These are phyloP conservation scores for Physeter macrocephalus DNA, from an alignment of 2,113 vertebrate species.

Conservation along the genomic window DNA sequence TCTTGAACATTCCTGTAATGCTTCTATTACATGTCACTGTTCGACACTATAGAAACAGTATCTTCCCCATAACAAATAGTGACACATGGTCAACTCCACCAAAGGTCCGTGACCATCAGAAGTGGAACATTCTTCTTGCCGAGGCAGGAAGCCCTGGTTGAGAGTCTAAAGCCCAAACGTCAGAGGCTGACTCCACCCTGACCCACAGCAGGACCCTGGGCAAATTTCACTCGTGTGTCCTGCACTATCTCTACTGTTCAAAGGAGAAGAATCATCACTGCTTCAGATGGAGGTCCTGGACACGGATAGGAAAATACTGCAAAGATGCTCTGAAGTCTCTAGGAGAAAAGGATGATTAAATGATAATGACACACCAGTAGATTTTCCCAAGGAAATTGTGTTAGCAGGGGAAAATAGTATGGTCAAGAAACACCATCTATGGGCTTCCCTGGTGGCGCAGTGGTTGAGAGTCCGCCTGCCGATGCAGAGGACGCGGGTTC, in stretches of 20 bases:
- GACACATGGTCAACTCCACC: too few relatives aligned
- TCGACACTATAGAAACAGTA: neutral
- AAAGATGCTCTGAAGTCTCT: slow-evolving; percentile 41
- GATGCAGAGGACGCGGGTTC: too few relatives aligned
- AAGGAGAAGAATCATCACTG: neutral
- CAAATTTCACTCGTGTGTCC: neutral
- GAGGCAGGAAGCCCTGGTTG: neutral
- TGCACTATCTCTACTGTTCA: neutral
- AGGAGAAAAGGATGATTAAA: slow-evolving; percentile 39
- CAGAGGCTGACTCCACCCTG: neutral
- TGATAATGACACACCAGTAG: slow-evolving; percentile 24
- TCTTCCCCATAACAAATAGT: neutral
- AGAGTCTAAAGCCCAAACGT: neutral
- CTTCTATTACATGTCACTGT: neutral
- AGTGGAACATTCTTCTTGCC: neutral
- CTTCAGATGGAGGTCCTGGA: neutral
- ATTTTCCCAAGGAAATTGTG: slow-evolving; percentile 17
- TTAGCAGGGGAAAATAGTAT: neutral
- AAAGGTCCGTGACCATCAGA: neutral
- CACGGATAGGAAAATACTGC: neutral
- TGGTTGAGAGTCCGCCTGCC: too few relatives aligned
- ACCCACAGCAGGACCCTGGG: neutral
- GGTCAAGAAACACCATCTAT: neutral
- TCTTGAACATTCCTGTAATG: neutral
- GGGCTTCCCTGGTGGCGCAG: too few relatives aligned